Evolutionary conservation across 1,140 invertebrate genomes (phyloP), one percentile per base, ranked within the genome.

Genomic region (Colletes gigas): DNA sequence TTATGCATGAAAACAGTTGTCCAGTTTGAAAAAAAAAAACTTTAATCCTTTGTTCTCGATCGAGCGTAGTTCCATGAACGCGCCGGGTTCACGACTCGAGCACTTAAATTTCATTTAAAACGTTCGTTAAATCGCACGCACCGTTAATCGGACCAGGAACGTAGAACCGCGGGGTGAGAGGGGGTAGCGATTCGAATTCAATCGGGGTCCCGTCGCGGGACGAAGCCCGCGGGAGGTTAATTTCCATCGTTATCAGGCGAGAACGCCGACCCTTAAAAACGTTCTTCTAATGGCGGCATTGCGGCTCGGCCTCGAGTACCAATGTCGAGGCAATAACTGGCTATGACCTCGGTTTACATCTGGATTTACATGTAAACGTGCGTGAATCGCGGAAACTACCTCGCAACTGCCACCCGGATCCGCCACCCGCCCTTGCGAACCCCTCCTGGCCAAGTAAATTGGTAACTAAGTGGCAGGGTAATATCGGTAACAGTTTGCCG

Each of bases 321-420:
- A 59, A 62, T 39, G 54, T 17, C 73, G 50, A 15, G 19, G 71
- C 80, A 78, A 82, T 85, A 86, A 84, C 84, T 76, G 78, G 60
- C 30, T 78, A 85, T 71, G 84, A 85, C 74, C 70, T 57, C 70
- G 71, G 79, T 85, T 83, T 83, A 85, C 71, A 86, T 86, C 55
- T 77, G 80, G 71, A 83, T 86, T 86, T 86, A 85, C 83, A 85
- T 85, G 80, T 71, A 85, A 85, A 79, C 74, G 83, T 50, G 81
- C 75, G 75, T 75, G 59, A 77, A 85, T 86, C 80, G 80, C 73
- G 60, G 75, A 79, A 85, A 82, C 75, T 83, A 47, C 52, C 73
- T 75, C 60, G 65, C 79, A 68, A 72, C 70, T 60, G 54, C 41
- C 72, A 78, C 39, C n/a, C 5, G 7, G 8, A 17, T 3, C 3